phyloP scores from a whole-genome alignment of 2,797 vertebrate species.

The Nyctibius grandis region DNA sequence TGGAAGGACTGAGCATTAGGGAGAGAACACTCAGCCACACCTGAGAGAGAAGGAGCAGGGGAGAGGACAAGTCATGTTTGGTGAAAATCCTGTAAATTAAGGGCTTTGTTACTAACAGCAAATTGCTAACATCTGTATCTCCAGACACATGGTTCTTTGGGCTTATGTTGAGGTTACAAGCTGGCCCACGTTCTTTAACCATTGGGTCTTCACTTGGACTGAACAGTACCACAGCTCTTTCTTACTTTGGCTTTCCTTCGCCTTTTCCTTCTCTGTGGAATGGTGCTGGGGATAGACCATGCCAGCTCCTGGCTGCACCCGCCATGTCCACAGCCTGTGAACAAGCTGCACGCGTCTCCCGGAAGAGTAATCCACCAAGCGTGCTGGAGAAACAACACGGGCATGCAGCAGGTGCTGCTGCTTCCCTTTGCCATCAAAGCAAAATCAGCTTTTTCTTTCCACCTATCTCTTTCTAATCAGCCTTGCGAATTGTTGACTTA shows the following conservation, averaged over 20 bases:
- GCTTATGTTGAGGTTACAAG: neutral
- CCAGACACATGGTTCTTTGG: neutral
- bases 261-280: neutral
- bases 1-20: neutral
- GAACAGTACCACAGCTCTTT: neutral
- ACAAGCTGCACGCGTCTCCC: neutral
- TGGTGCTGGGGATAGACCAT: neutral
- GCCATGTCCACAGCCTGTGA: accelerated
- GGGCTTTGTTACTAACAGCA: neutral
- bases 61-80: neutral
- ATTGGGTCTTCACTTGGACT: accelerated
- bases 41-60: neutral
- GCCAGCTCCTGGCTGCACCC: neutral
- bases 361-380: neutral
- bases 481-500: accelerated
- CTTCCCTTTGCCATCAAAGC: neutral
- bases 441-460: neutral
- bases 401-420: neutral
- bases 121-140: neutral
- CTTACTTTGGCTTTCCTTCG: neutral
- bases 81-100: neutral
- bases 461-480: neutral
- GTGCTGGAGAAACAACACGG: neutral
- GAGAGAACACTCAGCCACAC: neutral
- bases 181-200: neutral